phyloP scores from a whole-genome alignment of 2,797 vertebrate genomes.

The Acanthornis magna region DNA sequence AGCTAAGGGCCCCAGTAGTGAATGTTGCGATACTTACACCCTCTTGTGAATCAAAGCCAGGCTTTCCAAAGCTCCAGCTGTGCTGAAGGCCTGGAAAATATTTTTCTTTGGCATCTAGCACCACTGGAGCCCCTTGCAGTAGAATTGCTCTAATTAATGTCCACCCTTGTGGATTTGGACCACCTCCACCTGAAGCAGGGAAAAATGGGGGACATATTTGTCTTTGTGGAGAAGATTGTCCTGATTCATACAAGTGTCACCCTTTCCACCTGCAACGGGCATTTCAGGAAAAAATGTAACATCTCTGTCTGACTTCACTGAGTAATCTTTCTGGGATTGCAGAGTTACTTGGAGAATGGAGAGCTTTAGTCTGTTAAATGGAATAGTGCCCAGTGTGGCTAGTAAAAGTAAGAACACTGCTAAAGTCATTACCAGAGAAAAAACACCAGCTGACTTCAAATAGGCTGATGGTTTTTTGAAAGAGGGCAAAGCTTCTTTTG shows the following conservation, averaged over 20 bases:
- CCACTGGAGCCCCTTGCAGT: background rate
- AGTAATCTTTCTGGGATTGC: background rate
- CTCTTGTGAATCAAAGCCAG: constrained; percentile 11
- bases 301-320: background rate
- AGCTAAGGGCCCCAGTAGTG: background rate
- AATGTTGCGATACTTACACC: background rate
- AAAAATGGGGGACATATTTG: background rate
- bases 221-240: background rate
- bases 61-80: constrained; percentile 3
- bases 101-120: constrained; percentile 31
- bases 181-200: background rate
- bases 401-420: constrained; percentile 33
- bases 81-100: constrained; percentile 11
- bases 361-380: background rate
- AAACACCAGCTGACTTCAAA: background rate
- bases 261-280: background rate
- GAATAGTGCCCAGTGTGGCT: constrained; percentile 18
- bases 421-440: constrained; percentile 33
- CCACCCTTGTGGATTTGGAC: background rate
- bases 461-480: background rate
- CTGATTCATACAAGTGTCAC: rapidly evolving
- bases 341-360: constrained; percentile 1
- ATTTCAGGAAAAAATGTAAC: background rate
- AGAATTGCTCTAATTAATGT: background rate
- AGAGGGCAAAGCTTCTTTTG: background rate